These are phyloP conservation scores for Drosophila mettleri DNA, from an alignment of 2,888 invertebrate genomes.

Conservation along the genomic window DNA sequence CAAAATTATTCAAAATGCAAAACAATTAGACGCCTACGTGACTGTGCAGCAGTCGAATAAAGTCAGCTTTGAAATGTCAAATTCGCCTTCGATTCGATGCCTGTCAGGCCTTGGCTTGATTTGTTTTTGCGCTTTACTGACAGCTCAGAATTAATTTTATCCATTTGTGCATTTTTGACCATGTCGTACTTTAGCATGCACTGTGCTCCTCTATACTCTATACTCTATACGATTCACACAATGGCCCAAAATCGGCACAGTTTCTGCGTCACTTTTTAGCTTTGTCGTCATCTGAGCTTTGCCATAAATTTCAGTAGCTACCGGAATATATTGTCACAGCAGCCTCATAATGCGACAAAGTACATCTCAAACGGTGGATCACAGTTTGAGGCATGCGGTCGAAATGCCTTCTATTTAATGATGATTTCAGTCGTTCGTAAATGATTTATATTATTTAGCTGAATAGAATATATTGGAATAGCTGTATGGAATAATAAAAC, in stretches of 20 bases:
- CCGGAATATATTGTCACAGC: conserved; percentile 31
- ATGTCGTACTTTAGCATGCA: conserved; percentile 12
- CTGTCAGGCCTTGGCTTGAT: conserved; percentile 46
- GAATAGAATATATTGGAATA: background rate
- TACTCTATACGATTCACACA: conserved; percentile 21
- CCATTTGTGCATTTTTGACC: conserved; percentile 42
- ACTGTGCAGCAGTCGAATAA: conserved; percentile 15
- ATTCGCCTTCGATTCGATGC: conserved; percentile 28
- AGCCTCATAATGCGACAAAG: conserved; percentile 9
- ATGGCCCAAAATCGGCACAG: conserved; percentile 11
- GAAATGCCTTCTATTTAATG: background rate
- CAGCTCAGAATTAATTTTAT: conserved; percentile 52
- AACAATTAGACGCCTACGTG: conserved; percentile 77
- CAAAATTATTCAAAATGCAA: conserved; percentile 42
- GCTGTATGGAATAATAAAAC: background rate
- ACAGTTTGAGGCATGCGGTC: conserved; percentile 1
- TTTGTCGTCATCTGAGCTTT: background rate
- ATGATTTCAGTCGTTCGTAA: background rate
- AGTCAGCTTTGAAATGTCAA: conserved; percentile 37
- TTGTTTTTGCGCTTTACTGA: conserved; percentile 51
- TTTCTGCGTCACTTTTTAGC: conserved; percentile 6
- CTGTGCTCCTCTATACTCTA: conserved; percentile 10
- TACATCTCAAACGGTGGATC: conserved; percentile 27
- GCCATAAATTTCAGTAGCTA: conserved; percentile 48
- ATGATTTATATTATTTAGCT: background rate